phyloP scores from a whole-genome alignment of 2,113 vertebrate genomes.

The Athene noctua region DNA sequence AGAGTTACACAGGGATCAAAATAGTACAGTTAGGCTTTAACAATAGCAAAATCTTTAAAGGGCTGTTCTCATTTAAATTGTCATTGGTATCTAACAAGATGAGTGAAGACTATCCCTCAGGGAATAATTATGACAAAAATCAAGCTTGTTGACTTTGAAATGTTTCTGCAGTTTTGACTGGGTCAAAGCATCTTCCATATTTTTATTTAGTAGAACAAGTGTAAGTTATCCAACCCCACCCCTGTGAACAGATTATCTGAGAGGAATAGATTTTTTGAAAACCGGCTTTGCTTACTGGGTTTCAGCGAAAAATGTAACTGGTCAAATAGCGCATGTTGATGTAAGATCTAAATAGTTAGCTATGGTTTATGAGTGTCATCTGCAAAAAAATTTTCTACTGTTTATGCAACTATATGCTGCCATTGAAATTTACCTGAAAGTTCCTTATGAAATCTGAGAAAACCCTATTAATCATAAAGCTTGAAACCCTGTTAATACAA shows the following conservation, averaged over 20 bases:
- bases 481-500: not conserved
- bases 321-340: not conserved
- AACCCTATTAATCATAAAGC: not conserved
- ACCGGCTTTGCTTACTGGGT: not conserved
- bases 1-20: not conserved
- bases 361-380: not conserved
- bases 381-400: not conserved
- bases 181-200: not conserved
- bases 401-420: not conserved
- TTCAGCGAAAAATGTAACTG: not conserved
- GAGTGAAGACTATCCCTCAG: not conserved
- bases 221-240: not conserved
- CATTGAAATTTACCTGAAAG: not conserved
- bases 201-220: not conserved
- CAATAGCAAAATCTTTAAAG: not conserved
- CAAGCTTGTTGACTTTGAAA: not conserved
- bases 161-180: not conserved
- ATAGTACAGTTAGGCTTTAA: not conserved
- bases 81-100: not conserved
- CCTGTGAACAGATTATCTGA: not conserved
- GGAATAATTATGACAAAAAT: not conserved
- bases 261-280: not conserved
- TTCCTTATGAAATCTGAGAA: not conserved
- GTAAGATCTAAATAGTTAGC: not conserved
- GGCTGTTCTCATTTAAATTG: not conserved